Evolutionary conservation across 2,797 vertebrate genomes (phyloP).

Genomic region (Psittacula echo): DNA sequence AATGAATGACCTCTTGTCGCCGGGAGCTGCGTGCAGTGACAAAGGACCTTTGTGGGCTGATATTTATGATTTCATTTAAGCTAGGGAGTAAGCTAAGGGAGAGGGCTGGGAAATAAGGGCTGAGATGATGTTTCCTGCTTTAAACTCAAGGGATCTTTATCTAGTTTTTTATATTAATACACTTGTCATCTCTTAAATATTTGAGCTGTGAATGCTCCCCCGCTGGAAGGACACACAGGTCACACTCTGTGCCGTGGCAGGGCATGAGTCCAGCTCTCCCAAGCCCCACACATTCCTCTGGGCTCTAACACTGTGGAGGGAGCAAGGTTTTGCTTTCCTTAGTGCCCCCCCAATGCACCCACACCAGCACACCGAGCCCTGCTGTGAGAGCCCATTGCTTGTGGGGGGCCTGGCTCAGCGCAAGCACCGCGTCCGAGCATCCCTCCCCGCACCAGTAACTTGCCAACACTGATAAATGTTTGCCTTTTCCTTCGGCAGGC

Average conservation of each 20-base stretch:
- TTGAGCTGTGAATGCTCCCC: background rate
- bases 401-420: background rate
- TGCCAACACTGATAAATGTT: background rate
- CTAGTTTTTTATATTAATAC: slow-evolving; percentile 17
- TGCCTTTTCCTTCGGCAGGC: slow-evolving; percentile 58
- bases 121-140: slow-evolving; percentile 37
- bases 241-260: background rate
- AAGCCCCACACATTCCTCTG: background rate
- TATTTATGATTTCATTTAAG: slow-evolving; percentile 70
- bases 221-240: background rate
- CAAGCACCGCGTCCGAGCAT: background rate
- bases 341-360: rapidly evolving
- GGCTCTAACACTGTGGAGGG: rapidly evolving
- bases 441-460: background rate
- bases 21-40: slow-evolving; percentile 42
- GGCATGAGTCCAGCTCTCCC: rapidly evolving
- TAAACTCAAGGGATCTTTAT: slow-evolving; percentile 58
- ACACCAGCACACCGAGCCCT: rapidly evolving
- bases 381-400: background rate
- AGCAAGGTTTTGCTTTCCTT: background rate
- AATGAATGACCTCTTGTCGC: slow-evolving; percentile 70
- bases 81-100: background rate
- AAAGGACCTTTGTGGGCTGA: slow-evolving; percentile 63
- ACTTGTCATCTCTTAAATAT: slow-evolving; percentile 57
- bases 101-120: slow-evolving; percentile 27